These are phyloP conservation scores for Pseudobourletiella spinata DNA, from an alignment of 1,140 invertebrate genomes.

Conservation along the genomic window DNA sequence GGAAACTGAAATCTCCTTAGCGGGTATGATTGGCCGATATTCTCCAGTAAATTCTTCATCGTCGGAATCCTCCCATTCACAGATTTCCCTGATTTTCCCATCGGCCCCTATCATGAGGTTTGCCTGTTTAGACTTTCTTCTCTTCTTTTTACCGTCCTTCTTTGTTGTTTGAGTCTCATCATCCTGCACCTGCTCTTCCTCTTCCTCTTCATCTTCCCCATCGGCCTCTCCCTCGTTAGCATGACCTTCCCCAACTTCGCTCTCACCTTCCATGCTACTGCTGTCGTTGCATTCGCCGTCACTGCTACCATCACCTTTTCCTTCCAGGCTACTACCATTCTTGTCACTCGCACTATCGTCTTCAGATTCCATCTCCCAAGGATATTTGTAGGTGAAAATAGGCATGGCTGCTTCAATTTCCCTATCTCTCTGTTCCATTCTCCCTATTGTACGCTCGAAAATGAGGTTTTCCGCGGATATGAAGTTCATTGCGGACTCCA, in stretches of 20 bases:
- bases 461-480: conserved; percentile 3
- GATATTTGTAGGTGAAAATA: conserved; percentile 14
- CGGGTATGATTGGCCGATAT: not conserved
- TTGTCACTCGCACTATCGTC: too few species aligned
- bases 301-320: not conserved
- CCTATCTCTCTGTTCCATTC: conserved; percentile 24
- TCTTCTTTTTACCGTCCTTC: not conserved
- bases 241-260: not conserved
- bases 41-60: conserved; percentile 10
- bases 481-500: not conserved
- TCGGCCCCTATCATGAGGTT: not conserved
- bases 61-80: conserved; percentile 8
- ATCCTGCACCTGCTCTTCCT: not conserved
- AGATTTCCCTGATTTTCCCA: conserved; percentile 10
- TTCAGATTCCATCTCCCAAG: conserved; percentile 8
- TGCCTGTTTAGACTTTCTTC: not conserved
- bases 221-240: not conserved
- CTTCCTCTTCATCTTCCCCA: not conserved
- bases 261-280: not conserved
- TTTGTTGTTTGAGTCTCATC: not conserved
- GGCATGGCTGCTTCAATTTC: conserved; percentile 23
- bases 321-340: not conserved
- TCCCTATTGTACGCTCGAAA: conserved; percentile 4
- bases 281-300: not conserved
- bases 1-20: not conserved